A percentile compares a stretch with the other conserved stretches of the same genome.
Conservation (phyloP, 2,888 invertebrate species). For the Macaria notata region DNA sequence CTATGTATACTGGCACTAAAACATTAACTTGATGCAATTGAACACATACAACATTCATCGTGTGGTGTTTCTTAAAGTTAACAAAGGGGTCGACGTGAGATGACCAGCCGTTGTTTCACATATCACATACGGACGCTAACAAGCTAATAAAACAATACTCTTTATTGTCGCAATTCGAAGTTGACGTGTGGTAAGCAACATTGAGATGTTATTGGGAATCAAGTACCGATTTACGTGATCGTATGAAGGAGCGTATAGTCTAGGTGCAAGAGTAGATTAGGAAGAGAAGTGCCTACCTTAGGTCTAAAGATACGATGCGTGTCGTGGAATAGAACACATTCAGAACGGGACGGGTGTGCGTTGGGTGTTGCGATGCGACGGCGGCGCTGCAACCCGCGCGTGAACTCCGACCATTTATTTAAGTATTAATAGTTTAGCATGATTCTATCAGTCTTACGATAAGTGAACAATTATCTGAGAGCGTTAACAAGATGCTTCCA, state of each 20-base stretch:
- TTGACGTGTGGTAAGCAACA: constrained; percentile 24
- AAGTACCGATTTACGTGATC: too few relatives aligned
- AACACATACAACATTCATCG: constrained; percentile 70
- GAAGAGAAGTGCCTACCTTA: constrained; percentile 56
- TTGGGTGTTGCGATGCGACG: constrained; percentile 57
- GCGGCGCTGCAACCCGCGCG: constrained; percentile 23
- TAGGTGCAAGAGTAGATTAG: constrained; percentile 54
- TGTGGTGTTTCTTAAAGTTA: constrained; percentile 58
- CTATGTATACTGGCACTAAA: too few relatives aligned
- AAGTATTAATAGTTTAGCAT: constrained; percentile 20
- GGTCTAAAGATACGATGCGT: constrained; percentile 50
- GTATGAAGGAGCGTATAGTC: constrained; percentile 38
- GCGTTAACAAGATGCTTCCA: constrained; percentile 12
- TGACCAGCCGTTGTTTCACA: constrained; percentile 1
- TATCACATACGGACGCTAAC: constrained; percentile 14
- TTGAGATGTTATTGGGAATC: too few relatives aligned
- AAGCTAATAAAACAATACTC: constrained; percentile 37
- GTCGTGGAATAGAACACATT: constrained; percentile 81
- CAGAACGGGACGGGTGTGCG: constrained; percentile 77
- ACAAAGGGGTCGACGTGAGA: neutral
- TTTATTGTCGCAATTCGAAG: constrained; percentile 58
- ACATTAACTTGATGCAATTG: constrained; percentile 47
- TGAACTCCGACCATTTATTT: constrained; percentile 15
- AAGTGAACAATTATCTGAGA: constrained; percentile 19
- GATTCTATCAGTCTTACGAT: constrained; percentile 32